Conservation (phyloP, 2,797 vertebrate genomes). For the Psittacula derbiana region DNA sequence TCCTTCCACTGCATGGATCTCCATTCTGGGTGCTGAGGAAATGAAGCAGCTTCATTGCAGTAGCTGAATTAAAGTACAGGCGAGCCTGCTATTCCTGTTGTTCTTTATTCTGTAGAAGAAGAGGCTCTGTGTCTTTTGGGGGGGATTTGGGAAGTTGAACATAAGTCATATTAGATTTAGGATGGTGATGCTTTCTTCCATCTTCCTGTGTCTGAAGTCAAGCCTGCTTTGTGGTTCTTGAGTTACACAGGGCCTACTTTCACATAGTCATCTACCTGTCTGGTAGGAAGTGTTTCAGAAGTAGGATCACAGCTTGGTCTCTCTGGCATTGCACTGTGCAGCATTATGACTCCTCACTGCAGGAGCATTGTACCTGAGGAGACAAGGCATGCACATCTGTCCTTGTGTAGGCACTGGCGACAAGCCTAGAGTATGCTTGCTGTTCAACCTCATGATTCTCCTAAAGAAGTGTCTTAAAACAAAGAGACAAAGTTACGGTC, state of each 20-base stretch:
- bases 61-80: neutral
- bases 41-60: neutral
- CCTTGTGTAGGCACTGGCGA: neutral
- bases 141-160: neutral
- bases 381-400: slow-evolving; percentile 4
- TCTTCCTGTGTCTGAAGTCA: neutral
- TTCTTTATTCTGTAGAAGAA: neutral
- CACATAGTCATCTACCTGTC: neutral
- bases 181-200: neutral
- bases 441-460: slow-evolving; percentile 6
- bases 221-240: neutral
- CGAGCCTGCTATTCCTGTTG: neutral
- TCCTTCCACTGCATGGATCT: neutral
- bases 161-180: neutral
- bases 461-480: neutral
- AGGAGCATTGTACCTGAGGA: neutral
- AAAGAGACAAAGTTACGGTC: neutral
- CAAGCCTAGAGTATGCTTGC: neutral
- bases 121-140: neutral
- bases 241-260: neutral
- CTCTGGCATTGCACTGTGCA: neutral
- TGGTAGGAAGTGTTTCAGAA: neutral
- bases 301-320: neutral
- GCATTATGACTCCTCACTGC: neutral
- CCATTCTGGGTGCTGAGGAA: neutral